Base-by-base conservation (phyloP, 2,797 vertebrate genomes). In the Enoplosus armatus region DNA sequence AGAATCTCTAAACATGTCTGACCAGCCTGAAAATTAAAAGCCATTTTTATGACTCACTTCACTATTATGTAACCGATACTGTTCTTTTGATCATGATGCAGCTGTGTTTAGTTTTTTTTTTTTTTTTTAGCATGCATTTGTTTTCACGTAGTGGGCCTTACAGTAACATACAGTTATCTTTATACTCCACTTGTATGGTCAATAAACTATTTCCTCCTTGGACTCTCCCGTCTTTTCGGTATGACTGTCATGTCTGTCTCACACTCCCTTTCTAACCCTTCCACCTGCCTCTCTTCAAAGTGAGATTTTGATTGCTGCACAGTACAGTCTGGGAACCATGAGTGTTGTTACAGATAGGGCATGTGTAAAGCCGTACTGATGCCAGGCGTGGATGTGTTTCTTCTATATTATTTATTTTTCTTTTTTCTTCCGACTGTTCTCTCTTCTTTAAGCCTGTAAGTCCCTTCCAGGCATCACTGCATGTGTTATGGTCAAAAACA, bases 291-390 rank as follows among this genome's bases (percentile, higher is more conserved):
- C 62, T 76, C 75, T 59, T 86, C 73, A 82, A 75, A 79, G 73
- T 74, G 85, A 70, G 72, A 55, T 75, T 87, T 64, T 75, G 73
- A 84, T 77, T 79, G 70, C 55, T 68, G 37, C 70, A 55, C 61
- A 50, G 59, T 18, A 12, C 35, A 72, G 47, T 77, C 66, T 56
- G 47, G 66, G 37, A 75, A 50, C 72, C 16, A 16, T 41, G 33
- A 43, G 47, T 50, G 77, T 65, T 80, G 61, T 59, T 73, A 75
- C 72, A 84, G 61, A 84, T 65, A 56, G 51, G 43, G 66, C 73
- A 84, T 59, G 75, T 82, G 82, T 63, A 76, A 85, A 82, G 58
- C 47, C 3, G 10, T 59, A 60, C 37, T 66, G 62, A 75, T 75
- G 56, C 51, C 48, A 72, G 65, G 26, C 16, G 10, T 35, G 24